Evolutionary conservation across 2,888 invertebrate species (phyloP).

Genomic region (Tenthredo amoena): DNA sequence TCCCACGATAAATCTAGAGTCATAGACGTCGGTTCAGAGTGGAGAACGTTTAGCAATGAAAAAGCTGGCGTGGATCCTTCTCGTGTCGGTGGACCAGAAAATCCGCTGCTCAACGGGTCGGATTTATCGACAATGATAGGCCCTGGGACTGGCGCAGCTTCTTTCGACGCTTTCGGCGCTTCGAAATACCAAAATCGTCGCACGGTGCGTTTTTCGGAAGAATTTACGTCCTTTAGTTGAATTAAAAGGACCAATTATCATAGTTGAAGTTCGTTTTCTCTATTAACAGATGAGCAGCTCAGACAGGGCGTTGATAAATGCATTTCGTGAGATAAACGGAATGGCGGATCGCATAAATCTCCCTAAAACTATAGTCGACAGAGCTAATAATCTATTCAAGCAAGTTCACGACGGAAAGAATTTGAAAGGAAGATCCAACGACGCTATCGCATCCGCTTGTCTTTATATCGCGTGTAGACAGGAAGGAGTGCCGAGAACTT

Average conservation of each 20-base stretch:
- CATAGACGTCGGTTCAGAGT: constrained; percentile 99
- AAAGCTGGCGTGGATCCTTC: constrained; percentile 98
- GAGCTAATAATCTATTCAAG: constrained; percentile 98
- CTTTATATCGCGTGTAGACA: constrained; percentile 99
- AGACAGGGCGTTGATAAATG: constrained; percentile 96
- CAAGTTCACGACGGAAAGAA: constrained; percentile 99
- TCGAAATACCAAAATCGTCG: constrained; percentile 84
- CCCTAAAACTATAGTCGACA: constrained; percentile 97
- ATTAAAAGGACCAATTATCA: background rate
- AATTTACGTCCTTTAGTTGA: background rate
- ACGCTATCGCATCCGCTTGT: constrained; percentile 99
- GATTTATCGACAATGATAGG: constrained; percentile 98
- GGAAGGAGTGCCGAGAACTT: constrained; percentile 98
- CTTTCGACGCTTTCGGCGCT: constrained; percentile 91
- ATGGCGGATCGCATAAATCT: constrained; percentile 99
- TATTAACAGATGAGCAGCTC: constrained; percentile 92
- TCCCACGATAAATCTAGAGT: constrained; percentile 83
- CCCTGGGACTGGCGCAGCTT: constrained; percentile 85
- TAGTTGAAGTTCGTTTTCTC: background rate
- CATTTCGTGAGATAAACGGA: constrained; percentile 97
- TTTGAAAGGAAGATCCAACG: constrained; percentile 96
- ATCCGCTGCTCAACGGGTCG: constrained; percentile 95
- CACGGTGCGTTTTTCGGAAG: constrained; percentile 77
- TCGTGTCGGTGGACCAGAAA: constrained; percentile 99
- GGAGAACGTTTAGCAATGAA: constrained; percentile 99